A percentile compares a stretch with the other conserved stretches of the same genome.
Evolutionary conservation across 2,888 invertebrate species (phyloP).

Genomic region (Dasypogon diadema): DNA sequence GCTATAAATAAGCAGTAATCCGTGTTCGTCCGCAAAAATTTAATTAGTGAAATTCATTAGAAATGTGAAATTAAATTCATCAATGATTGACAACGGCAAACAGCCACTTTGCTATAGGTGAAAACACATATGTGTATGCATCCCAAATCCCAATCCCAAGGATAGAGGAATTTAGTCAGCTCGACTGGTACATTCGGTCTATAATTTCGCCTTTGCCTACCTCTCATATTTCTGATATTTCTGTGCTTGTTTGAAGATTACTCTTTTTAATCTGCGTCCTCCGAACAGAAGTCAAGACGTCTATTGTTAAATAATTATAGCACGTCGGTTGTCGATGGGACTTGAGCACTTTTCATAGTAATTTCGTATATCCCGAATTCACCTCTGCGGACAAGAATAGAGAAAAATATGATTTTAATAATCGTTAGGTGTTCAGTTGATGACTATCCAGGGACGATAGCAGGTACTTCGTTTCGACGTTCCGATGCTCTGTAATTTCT

Average conservation of each 20-base stretch:
- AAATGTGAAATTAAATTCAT: slow-evolving; percentile 55
- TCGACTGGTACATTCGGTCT: slow-evolving; percentile 51
- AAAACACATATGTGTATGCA: no score
- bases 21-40: slow-evolving; percentile 49
- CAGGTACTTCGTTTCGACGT: not conserved
- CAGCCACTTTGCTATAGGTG: not conserved
- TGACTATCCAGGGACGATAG: not conserved
- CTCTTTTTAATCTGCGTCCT: slow-evolving; percentile 36
- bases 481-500: not conserved
- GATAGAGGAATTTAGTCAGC: slow-evolving; percentile 50
- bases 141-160: slow-evolving; percentile 47
- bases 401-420: slow-evolving; percentile 53
- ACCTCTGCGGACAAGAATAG: not conserved
- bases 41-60: slow-evolving; percentile 51
- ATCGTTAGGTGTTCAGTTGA: slow-evolving; percentile 50
- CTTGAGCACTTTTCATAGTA: slow-evolving; percentile 54
- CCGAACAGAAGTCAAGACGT: slow-evolving; percentile 53
- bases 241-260: not conserved
- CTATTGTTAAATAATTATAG: slow-evolving; percentile 54
- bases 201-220: slow-evolving; percentile 54
- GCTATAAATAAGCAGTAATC: slow-evolving; percentile 50
- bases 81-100: slow-evolving; percentile 56
- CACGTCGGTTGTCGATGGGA: slow-evolving; percentile 52
- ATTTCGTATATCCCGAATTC: slow-evolving; percentile 50
- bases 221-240: slow-evolving; percentile 39